phyloP scores from a whole-genome alignment of 2,888 invertebrate species.

The Lingula anatina region DNA sequence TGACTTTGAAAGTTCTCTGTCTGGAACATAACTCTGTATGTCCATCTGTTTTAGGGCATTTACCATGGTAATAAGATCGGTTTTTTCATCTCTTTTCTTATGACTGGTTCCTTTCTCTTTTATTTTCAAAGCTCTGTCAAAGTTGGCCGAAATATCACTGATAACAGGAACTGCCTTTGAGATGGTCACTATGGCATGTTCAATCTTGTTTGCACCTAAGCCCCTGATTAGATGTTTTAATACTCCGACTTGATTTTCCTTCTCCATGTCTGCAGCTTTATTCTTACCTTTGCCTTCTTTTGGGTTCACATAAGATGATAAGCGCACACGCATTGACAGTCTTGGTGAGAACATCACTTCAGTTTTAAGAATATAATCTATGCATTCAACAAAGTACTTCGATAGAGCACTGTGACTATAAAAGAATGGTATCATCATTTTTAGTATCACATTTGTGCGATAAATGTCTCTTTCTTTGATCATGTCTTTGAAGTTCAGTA shows the following conservation, averaged over 20 bases:
- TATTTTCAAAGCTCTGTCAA: neutral
- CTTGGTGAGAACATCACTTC: neutral
- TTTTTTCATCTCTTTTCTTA: neutral
- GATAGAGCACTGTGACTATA: conserved; percentile 1
- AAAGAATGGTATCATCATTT: conserved; percentile 4
- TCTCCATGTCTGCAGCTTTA: conserved; percentile 3
- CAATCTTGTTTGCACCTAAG: conserved; percentile 1
- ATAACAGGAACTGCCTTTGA: conserved; percentile 2
- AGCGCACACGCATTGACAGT: neutral
- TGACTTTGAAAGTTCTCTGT: neutral
- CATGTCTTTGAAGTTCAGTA: neutral
- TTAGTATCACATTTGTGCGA: neutral
- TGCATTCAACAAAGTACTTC: conserved; percentile 3
- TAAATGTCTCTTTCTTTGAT: conserved; percentile 2
- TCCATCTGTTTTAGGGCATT: neutral
- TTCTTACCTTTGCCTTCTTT: conserved; percentile 1
- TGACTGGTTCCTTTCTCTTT: neutral
- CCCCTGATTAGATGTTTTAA: conserved; percentile 1
- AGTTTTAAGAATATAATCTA: no score
- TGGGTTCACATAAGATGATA: conserved; percentile 2
- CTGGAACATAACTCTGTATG: neutral
- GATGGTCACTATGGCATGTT: conserved; percentile 1
- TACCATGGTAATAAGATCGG: neutral
- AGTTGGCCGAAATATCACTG: neutral
- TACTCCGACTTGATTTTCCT: conserved; percentile 1